A percentile compares a stretch with the other conserved stretches of the same genome.
These are phyloP conservation scores for Chaetura pelagica DNA, from an alignment of 2,113 vertebrate genomes.

Conservation along the genomic window DNA sequence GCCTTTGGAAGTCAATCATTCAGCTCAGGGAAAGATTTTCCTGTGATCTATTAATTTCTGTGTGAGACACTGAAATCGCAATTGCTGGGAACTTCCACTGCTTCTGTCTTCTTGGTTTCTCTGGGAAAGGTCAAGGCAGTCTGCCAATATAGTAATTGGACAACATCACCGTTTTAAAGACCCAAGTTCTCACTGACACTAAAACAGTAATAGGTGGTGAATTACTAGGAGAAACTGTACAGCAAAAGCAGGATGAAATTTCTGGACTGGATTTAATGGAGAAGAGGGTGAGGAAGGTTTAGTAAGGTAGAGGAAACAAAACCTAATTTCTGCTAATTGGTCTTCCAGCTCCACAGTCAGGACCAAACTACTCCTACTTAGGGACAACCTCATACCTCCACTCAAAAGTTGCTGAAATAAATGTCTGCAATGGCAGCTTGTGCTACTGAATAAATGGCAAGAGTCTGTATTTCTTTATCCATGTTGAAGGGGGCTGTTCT, in stretches of 20 bases:
- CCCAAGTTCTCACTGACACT: not conserved
- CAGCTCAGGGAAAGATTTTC: not conserved
- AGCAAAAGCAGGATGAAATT: not conserved
- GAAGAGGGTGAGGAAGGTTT: not conserved
- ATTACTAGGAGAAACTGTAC: not conserved
- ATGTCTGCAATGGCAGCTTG: not conserved
- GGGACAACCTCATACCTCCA: not conserved
- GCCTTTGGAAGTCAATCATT: not conserved
- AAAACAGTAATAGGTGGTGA: not conserved
- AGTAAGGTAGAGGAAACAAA: not conserved
- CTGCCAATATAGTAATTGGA: not conserved
- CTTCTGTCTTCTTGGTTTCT: not conserved
- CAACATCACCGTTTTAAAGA: not conserved
- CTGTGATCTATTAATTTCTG: not conserved
- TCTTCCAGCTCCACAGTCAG: not conserved
- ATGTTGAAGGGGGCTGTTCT: not conserved
- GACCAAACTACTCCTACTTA: not conserved
- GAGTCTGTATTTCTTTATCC: not conserved
- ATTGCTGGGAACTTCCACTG: not conserved
- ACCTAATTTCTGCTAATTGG: not conserved
- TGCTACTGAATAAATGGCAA: not conserved
- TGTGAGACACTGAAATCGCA: not conserved
- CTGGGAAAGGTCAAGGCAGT: constrained; percentile 2
- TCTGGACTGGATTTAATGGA: not conserved
- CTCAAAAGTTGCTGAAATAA: not conserved